These are phyloP conservation scores for Hylyphantes graminicola DNA, from an alignment of 1,140 invertebrate species.

Conservation along the genomic window DNA sequence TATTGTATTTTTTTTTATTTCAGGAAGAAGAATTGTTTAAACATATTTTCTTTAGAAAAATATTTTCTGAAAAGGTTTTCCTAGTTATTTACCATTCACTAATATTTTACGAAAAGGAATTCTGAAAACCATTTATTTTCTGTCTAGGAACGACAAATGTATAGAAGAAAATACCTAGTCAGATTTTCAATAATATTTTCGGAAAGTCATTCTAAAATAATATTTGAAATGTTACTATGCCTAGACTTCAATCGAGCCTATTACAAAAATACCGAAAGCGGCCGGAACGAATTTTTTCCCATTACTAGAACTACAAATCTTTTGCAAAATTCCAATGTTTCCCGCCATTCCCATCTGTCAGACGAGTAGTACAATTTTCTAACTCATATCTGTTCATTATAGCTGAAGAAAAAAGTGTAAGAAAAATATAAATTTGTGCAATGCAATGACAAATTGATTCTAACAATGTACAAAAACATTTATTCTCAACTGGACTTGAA, in stretches of 20 bases:
- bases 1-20: too few species aligned
- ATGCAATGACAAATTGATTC: constrained; percentile 7
- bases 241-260: constrained; percentile 8
- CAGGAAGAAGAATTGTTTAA: too few species aligned
- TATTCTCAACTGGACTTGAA: constrained; percentile 35
- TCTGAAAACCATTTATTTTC: too few species aligned
- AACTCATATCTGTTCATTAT: constrained; percentile 13
- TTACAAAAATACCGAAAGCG: neutral
- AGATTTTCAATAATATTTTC: neutral
- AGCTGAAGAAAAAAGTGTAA: constrained; percentile 9
- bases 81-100: too few species aligned
- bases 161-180: too few species aligned
- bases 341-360: constrained; percentile 24
- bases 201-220: constrained; percentile 3
- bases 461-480: constrained; percentile 48
- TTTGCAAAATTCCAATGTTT: constrained; percentile 12
- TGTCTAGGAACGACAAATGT: too few species aligned
- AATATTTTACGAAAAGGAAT: too few species aligned
- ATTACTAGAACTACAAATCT: constrained; percentile 27
- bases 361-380: constrained; percentile 16
- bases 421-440: neutral
- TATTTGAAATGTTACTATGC: constrained; percentile 2
- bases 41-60: too few species aligned
- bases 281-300: constrained; percentile 14
- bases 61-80: too few species aligned